Conservation (phyloP, 2,888 invertebrate species). For the Platerodrilus igneus region DNA sequence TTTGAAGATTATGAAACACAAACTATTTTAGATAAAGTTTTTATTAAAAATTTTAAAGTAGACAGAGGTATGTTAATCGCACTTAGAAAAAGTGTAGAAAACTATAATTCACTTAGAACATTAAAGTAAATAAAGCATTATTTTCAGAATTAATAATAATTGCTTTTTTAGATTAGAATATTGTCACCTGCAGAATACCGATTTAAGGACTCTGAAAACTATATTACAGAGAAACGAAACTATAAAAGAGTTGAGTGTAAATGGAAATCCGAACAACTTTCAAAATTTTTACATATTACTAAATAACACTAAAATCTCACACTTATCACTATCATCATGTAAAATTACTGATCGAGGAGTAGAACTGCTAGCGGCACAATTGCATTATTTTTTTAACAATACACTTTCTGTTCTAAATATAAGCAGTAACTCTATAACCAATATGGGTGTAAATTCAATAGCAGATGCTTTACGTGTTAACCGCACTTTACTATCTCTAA, state of each 20-base stretch:
- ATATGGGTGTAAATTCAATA: conserved; percentile 36
- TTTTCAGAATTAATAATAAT: background rate
- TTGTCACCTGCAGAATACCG: conserved; percentile 37
- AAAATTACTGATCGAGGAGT: conserved; percentile 36
- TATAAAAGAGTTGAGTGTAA: conserved; percentile 39
- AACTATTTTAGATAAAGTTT: conserved; percentile 11
- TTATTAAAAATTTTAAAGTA: conserved; percentile 22
- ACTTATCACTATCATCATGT: conserved; percentile 40
- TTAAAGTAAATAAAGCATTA: conserved; percentile 17
- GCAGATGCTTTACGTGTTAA: conserved; percentile 40
- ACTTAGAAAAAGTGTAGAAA: conserved; percentile 19
- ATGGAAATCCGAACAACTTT: conserved; percentile 40
- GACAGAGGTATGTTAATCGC: conserved; percentile 20
- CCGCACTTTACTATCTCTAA: conserved; percentile 34
- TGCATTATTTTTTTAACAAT: conserved; percentile 29
- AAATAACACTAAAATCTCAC: conserved; percentile 28
- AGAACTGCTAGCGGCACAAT: conserved; percentile 34
- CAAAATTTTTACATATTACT: conserved; percentile 40
- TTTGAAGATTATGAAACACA: conserved; percentile 10
- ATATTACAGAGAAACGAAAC: conserved; percentile 32
- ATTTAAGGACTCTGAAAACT: conserved; percentile 34
- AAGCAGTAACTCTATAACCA: conserved; percentile 42
- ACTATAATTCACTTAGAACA: conserved; percentile 12
- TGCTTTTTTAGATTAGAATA: conserved; percentile 36
- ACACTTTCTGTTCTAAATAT: conserved; percentile 40